These are phyloP conservation scores for Schmidtea mediterranea DNA, from an alignment of 1,140 invertebrate species.

Conservation along the genomic window DNA sequence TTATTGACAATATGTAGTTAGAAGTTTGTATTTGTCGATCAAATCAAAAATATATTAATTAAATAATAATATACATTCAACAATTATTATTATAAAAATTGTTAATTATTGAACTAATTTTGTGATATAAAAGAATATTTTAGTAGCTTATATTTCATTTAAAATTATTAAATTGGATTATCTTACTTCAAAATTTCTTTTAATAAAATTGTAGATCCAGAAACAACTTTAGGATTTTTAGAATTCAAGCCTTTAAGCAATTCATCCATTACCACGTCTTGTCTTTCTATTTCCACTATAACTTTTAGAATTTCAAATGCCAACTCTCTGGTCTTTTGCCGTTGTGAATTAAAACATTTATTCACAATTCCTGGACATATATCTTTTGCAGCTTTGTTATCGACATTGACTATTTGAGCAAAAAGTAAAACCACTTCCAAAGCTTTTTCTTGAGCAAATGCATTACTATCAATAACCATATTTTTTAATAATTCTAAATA, in stretches of 20 bases:
- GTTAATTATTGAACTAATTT: too few relatives aligned
- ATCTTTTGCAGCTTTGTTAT: conserved; percentile 41
- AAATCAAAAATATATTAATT: too few relatives aligned
- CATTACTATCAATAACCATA: conserved; percentile 77
- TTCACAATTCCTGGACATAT: conserved; percentile 58
- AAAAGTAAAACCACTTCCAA: conserved; percentile 61
- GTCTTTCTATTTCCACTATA: conserved; percentile 83
- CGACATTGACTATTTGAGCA: conserved; percentile 47
- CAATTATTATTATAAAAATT: too few relatives aligned
- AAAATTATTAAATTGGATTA: background rate
- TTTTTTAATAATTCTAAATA: conserved; percentile 67
- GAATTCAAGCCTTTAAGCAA: conserved; percentile 60
- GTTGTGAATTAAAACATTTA: conserved; percentile 68
- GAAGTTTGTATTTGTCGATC: too few relatives aligned
- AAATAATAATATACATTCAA: too few relatives aligned
- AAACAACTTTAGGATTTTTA: conserved; percentile 78
- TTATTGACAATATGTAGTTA: too few relatives aligned
- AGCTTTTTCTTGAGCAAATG: conserved; percentile 73
- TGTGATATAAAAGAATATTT: too few relatives aligned
- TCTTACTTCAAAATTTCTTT: too few relatives aligned
- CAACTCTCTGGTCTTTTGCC: conserved; percentile 63
- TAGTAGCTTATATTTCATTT: background rate
- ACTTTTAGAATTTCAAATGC: conserved; percentile 60
- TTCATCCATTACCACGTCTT: conserved; percentile 53
- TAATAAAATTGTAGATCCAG: conserved; percentile 47